Evolutionary conservation across 2,888 invertebrate genomes (phyloP), one percentile per base, ranked within the genome.

Genomic region (Cosmopolites sordidus): DNA sequence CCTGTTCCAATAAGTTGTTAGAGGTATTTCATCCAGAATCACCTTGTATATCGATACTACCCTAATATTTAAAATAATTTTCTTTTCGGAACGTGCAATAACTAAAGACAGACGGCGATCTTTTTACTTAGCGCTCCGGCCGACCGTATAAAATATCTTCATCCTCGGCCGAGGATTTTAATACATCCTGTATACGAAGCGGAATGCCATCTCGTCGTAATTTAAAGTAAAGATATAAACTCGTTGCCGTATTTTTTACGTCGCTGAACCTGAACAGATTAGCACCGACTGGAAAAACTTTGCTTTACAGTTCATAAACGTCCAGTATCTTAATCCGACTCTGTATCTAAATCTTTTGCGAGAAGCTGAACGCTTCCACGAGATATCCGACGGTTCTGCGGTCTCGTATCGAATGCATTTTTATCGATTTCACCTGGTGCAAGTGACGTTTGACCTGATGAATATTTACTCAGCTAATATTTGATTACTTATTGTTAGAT

Each of bases 291-390:
- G 58, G 56, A 54, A 55, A 54, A 45, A 33, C 40, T 43, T 33
- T 30, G 33, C 44, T 46, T 57, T 58, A 44, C 54, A 57, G 55
- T 49, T 48, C 59, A 56, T 58, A 61, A 62, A 58, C 58, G 61
- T 61, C 60, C 58, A 59, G 33, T 60, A 62, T 59, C 61, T 62
- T 62, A 61, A 62, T 60, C 59, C 37, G 33, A 33, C 33, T 12
- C 33, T 33, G n/a, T 33, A 33, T 33, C 33, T 33, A 33, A 33
- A 33, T 33, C 33, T 33, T 12, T 11, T 12, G 33, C 33, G 33
- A 33, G 12, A 33, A 33, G 12, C 33, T 4, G 33, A 33, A 12
- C 33, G 33, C 22, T 22, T 22, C 22, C 22, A 22, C 22, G 22
- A 22, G 22, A 22, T 22, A 8, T 22, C 22, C 22, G 22, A 22